Percentiles rank a stretch among this genome's conserved stretches.
These are phyloP conservation scores for Cryptocheilus praepositus DNA, from an alignment of 2,888 invertebrate genomes.

Conservation along the genomic window DNA sequence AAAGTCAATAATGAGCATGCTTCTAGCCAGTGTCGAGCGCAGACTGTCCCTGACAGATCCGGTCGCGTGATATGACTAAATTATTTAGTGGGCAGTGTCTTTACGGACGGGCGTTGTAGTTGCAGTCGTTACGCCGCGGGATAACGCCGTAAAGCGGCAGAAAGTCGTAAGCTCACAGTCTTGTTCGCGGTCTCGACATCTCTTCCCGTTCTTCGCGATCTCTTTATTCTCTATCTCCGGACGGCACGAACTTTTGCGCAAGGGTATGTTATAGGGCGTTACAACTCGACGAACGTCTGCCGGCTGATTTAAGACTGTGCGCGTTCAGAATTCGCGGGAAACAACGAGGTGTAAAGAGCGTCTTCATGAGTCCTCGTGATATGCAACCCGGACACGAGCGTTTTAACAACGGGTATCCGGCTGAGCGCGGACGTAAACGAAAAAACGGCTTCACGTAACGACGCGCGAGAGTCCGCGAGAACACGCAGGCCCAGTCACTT, in stretches of 20 bases:
- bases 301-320: constrained; percentile 46
- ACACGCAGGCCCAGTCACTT: constrained; percentile 2
- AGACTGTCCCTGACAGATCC: too few relatives aligned
- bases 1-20: too few relatives aligned
- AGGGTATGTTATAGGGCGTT: constrained; percentile 29
- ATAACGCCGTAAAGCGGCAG: too few relatives aligned
- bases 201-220: neutral
- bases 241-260: constrained; percentile 22
- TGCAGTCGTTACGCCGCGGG: too few relatives aligned
- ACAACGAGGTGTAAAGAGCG: constrained; percentile 53
- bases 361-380: constrained; percentile 43
- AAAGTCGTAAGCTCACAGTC: neutral
- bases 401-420: constrained; percentile 51
- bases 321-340: constrained; percentile 45
- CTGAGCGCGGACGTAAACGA: constrained; percentile 52
- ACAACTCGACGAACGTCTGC: constrained; percentile 46
- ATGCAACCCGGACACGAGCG: constrained; percentile 27
- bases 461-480: constrained; percentile 30
- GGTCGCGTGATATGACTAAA: too few relatives aligned
- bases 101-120: too few relatives aligned
- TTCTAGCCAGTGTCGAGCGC: too few relatives aligned
- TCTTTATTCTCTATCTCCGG: constrained; percentile 27
- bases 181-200: neutral
- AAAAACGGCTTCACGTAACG: constrained; percentile 53
- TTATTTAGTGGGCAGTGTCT: too few relatives aligned